Evolutionary conservation across 1,140 invertebrate genomes (phyloP).

Genomic region (Spodoptera frugiperda): DNA sequence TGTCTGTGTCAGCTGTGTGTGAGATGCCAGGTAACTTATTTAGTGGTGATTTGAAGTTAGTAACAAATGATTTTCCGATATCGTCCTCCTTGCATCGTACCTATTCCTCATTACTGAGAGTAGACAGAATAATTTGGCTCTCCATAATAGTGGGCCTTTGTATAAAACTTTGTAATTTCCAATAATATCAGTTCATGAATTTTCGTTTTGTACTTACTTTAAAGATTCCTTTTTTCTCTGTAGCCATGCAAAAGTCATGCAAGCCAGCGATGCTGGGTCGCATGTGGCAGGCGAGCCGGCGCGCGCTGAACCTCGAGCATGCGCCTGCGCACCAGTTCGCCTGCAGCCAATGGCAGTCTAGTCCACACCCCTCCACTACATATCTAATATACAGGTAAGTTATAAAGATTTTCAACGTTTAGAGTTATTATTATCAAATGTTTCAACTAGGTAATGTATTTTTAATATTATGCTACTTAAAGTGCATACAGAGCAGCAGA

Average conservation of each 20-base stretch:
- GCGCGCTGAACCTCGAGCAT: conserved; percentile 75
- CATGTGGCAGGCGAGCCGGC: conserved; percentile 74
- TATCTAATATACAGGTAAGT: conserved; percentile 76
- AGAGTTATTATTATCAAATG: neutral
- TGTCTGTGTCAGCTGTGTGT: too few species aligned
- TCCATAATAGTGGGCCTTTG: too few species aligned
- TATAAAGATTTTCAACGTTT: neutral
- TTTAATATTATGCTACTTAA: neutral
- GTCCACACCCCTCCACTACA: conserved; percentile 59
- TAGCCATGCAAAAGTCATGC: conserved; percentile 78
- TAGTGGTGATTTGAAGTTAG: too few species aligned
- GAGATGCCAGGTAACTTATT: too few species aligned
- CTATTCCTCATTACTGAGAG: too few species aligned
- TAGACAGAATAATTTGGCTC: too few species aligned
- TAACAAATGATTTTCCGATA: too few species aligned
- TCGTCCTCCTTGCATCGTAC: too few species aligned
- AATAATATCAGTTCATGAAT: too few species aligned
- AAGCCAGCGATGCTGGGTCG: conserved; percentile 73
- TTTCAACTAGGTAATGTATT: neutral
- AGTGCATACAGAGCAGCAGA: neutral
- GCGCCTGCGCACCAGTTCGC: conserved; percentile 74
- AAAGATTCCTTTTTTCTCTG: conserved; percentile 33
- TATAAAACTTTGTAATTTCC: too few species aligned
- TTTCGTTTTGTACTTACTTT: neutral
- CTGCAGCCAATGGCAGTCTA: conserved; percentile 76